Evolutionary conservation across 2,797 vertebrate species (phyloP), one percentile per base, ranked within the genome.

Genomic region (Urosaurus nigricauda): DNA sequence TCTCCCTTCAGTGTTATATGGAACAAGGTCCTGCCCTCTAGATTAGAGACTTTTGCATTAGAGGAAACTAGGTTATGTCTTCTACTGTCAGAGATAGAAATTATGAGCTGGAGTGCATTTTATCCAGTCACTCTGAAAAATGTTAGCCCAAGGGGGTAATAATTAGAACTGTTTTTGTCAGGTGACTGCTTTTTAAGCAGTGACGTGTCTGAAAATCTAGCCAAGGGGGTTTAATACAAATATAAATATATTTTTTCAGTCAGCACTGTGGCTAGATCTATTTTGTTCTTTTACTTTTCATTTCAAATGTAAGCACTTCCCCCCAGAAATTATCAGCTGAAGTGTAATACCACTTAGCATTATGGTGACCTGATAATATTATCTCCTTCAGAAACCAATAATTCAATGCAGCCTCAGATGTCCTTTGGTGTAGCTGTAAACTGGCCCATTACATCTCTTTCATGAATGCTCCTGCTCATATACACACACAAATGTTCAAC

Each of bases 301-400:
- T 93, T 97, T 98, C 94, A 95, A 97, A 97, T 98, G 97, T 98
- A 98, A 98, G 97, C 97, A 98, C 95, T 98, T 98, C 98, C 96
- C 73, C 75, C 21, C 96, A 96, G 95, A 97, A 98, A 98, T 98
- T 98, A 98, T 97, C 97, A 97, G 95, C 96, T 97, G 96, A 98
- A 98, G 97, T 95, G 94, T 96, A 97, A 97, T 94, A 94, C 78
- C 88, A 87, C 91, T 96, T 95, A 95, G 91, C 81, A 89, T 94
- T 94, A 93, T 80, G 35, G 89, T 95, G 95, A 96, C 94, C 93
- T 79, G 29, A 93, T 94, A 95, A 93, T 91, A 95, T 91, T 93
- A 95, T 88, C 95, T 93, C 91, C 89, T 91, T 91, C 83, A 93
- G 90, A 96, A 96, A 96, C 91, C 70, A 91, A 91, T 91, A 92